A percentile compares a stretch with the other conserved stretches of the same genome.
These are phyloP conservation scores for human (Homo sapiens) DNA, from an alignment of 2,113 vertebrate genomes.

Conservation along the genomic window GRCh38 chr4:21658001-21658500, in stretches of 20 bases:
- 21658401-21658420: too few species aligned
- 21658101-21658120: too few species aligned
- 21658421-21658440: too few species aligned
- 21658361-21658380: neutral
- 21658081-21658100: too few species aligned
- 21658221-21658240: neutral
- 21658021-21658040: too few species aligned
- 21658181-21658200: neutral
- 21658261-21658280: neutral
- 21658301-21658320: neutral
- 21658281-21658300: neutral
- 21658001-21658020: too few species aligned
- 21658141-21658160: neutral
- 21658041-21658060: too few species aligned
- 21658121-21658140: too few species aligned
- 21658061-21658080: too few species aligned
- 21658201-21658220: neutral
- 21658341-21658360: neutral
- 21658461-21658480: too few species aligned
- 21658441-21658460: too few species aligned
- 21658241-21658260: neutral
- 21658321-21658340: neutral
- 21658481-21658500: too few species aligned
- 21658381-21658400: neutral
- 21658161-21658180: neutral